Evolutionary conservation across 2,113 vertebrate genomes (phyloP).

Genomic region (Dolichotis patagonum): DNA sequence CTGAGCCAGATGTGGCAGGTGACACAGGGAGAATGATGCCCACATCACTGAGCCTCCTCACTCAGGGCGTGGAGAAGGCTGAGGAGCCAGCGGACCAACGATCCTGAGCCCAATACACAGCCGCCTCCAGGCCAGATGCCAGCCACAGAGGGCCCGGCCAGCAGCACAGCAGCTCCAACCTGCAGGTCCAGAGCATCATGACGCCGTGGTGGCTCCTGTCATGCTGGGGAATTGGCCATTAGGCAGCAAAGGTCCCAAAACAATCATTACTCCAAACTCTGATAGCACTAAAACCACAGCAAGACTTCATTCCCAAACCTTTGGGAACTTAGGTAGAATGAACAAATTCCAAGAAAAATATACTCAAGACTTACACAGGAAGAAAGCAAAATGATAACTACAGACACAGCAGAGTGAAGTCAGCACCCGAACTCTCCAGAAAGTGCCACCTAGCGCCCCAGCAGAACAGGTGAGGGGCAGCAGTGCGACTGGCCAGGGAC

Average conservation of each 20-base stretch:
- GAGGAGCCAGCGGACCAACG: background rate
- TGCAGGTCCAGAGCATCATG: background rate
- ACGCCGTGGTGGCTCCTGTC: background rate
- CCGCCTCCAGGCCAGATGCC: background rate
- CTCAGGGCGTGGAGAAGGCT: background rate
- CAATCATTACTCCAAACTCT: background rate
- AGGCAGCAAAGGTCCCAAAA: background rate
- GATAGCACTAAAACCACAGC: background rate
- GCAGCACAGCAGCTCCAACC: background rate
- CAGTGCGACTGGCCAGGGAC: no score
- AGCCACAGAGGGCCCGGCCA: no score
- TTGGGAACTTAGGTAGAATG: background rate
- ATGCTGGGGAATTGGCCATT: background rate
- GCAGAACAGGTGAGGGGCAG: background rate
- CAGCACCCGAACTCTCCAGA: background rate
- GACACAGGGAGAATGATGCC: accelerated
- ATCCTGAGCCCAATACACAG: background rate
- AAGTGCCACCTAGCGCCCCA: background rate
- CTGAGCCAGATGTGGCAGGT: no score
- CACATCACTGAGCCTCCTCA: no score
- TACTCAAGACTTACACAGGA: background rate
- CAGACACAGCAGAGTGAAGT: background rate
- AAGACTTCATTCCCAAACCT: background rate
- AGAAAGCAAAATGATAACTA: background rate
- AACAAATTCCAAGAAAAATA: conserved; percentile 12